Base-by-base conservation (phyloP, 2,797 vertebrate species). In the Semotilus atromaculatus region DNA sequence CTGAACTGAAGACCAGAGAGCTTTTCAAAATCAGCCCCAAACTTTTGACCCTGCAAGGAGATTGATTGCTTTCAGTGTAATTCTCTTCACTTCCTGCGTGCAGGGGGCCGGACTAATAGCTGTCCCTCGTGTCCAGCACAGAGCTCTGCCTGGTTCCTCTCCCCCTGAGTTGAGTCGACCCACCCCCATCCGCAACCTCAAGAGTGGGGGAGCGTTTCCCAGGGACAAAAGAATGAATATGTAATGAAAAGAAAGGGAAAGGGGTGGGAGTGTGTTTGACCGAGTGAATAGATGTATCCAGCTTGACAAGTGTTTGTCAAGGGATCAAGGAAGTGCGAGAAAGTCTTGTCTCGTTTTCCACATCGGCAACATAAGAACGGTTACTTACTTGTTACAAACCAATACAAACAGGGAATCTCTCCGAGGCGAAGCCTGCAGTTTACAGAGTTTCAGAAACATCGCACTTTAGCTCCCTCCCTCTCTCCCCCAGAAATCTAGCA, bases 401-500 rank as follows among this genome's bases (percentile, higher is more conserved):
- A 3, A 31, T 48, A 2, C 3, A 36, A 38, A n/a, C 31, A 7
- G 31, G 18, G 26, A 43, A n/a, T 26, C 43, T 86, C 34, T 83
- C 36, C 1, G 16, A 85, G 74, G 29, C 34, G n/a, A 78, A 72
- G 31, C 60, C 48, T 67, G 40, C 38, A 48, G 80, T 79, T 80
- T 21, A 16, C 29, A 36, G 81, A 84, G 84, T 88, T 86, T 64
- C 31, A 82, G 73, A 66, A 74, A 79, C 70, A 34, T 78, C 6
- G 36, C n/a, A 85, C 66, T 77, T 82, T 58, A 74, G 71, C n/a
- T 80, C 68, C 86, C 78, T 86, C 2, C 85, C 76, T 43, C 40
- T 84, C 85, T 83, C 82, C 94, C 95, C 91, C 92, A 89, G 60
- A 82, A 81, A 70, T 53, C 62, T 21, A 23, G 85, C 40, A 91